Evolutionary conservation across 2,113 vertebrate species (phyloP).

Genomic region (Xiphias gladius): DNA sequence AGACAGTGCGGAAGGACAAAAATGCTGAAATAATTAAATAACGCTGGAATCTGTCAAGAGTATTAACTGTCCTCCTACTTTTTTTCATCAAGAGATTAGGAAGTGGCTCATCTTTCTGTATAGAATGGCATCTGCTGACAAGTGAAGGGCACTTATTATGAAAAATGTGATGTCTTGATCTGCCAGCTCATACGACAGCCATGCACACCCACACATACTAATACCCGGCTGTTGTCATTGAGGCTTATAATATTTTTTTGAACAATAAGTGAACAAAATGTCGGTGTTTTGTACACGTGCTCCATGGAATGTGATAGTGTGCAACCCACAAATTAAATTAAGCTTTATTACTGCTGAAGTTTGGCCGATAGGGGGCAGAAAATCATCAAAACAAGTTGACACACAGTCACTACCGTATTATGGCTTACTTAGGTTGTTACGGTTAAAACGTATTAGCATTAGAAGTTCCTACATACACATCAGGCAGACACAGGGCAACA

Average conservation of each 20-base stretch:
- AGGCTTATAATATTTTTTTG: constrained; percentile 6
- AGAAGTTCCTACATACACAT: not conserved
- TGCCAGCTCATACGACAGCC: constrained; percentile 12
- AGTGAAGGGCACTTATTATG: constrained; percentile 64
- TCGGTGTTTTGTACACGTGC: constrained; percentile 8
- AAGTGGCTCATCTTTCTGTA: constrained; percentile 55
- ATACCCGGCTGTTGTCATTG: not conserved
- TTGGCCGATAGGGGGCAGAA: constrained; percentile 3
- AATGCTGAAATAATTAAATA: constrained; percentile 47
- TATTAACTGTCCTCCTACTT: constrained; percentile 39
- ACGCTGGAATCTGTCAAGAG: constrained; percentile 46
- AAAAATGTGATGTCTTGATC: constrained; percentile 62
- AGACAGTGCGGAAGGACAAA: constrained; percentile 40
- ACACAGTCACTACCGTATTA: not conserved
- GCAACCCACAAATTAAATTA: constrained; percentile 14
- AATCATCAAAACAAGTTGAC: not conserved
- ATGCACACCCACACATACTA: constrained; percentile 10
- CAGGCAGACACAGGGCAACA: not conserved
- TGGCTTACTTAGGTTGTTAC: not conserved
- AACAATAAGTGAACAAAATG: constrained; percentile 20
- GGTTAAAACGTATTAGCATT: not conserved
- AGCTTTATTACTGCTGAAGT: not conserved
- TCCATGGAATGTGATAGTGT: not conserved
- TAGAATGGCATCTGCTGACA: constrained; percentile 53
- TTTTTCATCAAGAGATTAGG: constrained; percentile 67